Base-by-base conservation (phyloP, 2,888 invertebrate species). In the Therioaphis trifolii region DNA sequence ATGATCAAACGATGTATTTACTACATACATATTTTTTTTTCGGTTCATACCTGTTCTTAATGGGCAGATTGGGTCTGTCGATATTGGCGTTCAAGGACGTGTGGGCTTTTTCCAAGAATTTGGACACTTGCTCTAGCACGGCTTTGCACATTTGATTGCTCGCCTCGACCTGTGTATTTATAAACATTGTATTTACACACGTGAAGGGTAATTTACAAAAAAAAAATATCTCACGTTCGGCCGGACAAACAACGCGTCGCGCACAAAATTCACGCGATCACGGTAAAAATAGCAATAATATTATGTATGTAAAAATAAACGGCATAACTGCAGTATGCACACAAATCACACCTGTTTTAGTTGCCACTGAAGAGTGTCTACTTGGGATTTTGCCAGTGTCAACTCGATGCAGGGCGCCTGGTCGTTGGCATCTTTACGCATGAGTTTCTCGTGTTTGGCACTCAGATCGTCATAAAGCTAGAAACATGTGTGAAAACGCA, bases 71-170 rank as follows among this genome's bases (percentile, higher is more conserved):
- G 27, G 85, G 86, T 55, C 85, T 85, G 27, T 72, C 82, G 21
- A 84, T 82, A 63, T 46, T 49, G n/a, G 61, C 43, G 61, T 86
- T 86, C 69, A 93, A 90, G 86, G 92, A 93, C 86, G 92, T 92
- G 87, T 92, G 92, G 5, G 93, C 91, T 88, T 92, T 91, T 87
- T 92, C 93, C 87, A 94, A 88, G 88, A 93, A 93, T 85, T 91
- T 91, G 66, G 93, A 91, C 86, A 93, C 92, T 89, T 93, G 93
- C 87, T 92, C 92, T 89, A 94, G 91, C 87, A 93, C 90, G 46
- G 93, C 92, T 88, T 92, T 91, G 88, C 93, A 93, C 93, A 93
- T 93, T 88, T 92, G 92, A 85, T 93, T 90, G 88, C 92, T 93
- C 78, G 92, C 91, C 88, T 93, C 93, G 85, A 92, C 92, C 87